Percentiles rank a stretch among this genome's conserved stretches.
Evolutionary conservation across 2,797 vertebrate species (phyloP).

Genomic region (Halcyon chelicuti): DNA sequence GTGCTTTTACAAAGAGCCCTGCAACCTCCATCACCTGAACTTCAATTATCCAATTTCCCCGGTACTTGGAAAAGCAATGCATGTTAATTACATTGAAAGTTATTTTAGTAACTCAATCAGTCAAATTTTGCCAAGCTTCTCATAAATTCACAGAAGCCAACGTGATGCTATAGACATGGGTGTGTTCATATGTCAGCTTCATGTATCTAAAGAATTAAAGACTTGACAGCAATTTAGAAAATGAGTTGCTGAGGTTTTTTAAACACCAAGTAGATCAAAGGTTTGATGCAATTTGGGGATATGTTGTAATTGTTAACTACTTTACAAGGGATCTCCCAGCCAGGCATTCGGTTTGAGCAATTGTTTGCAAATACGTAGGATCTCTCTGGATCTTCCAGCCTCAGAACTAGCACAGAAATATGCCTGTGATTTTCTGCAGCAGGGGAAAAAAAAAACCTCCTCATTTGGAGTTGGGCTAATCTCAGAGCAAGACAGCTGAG

Average conservation of each 20-base stretch:
- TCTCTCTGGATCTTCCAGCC: neutral
- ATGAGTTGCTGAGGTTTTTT: slow-evolving; percentile 16
- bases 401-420: slow-evolving; percentile 12
- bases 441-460: neutral
- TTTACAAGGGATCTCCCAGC: slow-evolving; percentile 20
- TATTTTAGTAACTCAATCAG: slow-evolving; percentile 43
- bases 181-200: slow-evolving; percentile 33
- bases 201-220: slow-evolving; percentile 34
- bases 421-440: neutral
- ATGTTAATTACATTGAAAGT: slow-evolving; percentile 15
- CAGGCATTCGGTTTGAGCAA: neutral
- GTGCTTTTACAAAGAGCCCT: neutral
- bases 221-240: slow-evolving; percentile 47
- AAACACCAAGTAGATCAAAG: slow-evolving; percentile 18
- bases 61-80: neutral
- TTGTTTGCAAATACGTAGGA: neutral
- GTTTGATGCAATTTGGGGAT: neutral
- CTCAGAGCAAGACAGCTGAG: slow-evolving; percentile 66
- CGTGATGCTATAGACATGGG: slow-evolving; percentile 14
- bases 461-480: slow-evolving; percentile 43
- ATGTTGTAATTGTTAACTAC: neutral
- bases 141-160: slow-evolving; percentile 25
- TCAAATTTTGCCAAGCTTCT: slow-evolving; percentile 25
- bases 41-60: slow-evolving; percentile 53
- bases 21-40: neutral